Evolutionary conservation across 2,113 vertebrate genomes (phyloP), one percentile per base, ranked within the genome.

Genomic region (Bambusicola thoracicus): DNA sequence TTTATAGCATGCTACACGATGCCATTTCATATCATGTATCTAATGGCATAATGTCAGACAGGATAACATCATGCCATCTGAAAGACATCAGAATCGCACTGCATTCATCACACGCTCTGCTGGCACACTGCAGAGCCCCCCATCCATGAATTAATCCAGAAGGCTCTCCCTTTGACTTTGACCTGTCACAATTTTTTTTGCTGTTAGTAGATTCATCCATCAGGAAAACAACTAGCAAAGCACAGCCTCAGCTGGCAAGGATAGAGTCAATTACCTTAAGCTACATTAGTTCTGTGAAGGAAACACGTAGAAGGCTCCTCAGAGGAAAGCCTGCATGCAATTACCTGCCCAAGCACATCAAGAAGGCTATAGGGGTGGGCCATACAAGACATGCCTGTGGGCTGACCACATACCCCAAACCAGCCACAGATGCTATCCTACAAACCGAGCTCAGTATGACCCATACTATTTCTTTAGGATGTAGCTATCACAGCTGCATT

Each of bases 61-160:
- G 62, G 51, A 86, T 88, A 94, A 92, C 43, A 84, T 78, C 65
- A 90, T 1, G 0, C 29, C 67, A 15, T 13, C 18, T 65, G 77
- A 88, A 81, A 90, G 80, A 21, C 80, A 86, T 27, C 46, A 66
- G 61, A 85, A 96, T 90, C 20, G n/a, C 66, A 17, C 61, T 51
- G 29, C 7, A 19, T 59, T 55, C 10, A 0, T 68, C 90, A 86
- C 27, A 67, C 22, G 9, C 20, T 59, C 43, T 88, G 46, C 74
- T 75, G 85, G 43, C 24, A 88, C 22, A 38, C 34, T 68, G 51
- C 1, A 51, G 46, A 81, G 51, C 36, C 13, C 5, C 21, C 51
- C 1, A 1, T n/a, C 56, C 1, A 1, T 30, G 46, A 67, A 43
- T 84, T 68, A 43, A 44, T 61, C 29, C 34, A 90, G 6, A 81